Evolutionary conservation across 1,140 invertebrate species (phyloP).

Genomic region (Lethrus apterus): DNA sequence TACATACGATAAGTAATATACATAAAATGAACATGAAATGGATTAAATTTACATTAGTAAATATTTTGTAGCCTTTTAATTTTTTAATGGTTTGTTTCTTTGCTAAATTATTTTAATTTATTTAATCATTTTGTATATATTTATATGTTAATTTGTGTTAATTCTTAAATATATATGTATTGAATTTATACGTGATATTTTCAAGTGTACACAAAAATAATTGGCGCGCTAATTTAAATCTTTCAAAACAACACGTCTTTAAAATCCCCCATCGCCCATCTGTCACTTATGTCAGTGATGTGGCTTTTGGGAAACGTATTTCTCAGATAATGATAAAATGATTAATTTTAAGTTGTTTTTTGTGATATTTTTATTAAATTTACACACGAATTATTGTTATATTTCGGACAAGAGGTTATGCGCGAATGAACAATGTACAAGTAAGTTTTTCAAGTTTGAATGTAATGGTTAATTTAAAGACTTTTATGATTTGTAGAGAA

Average conservation of each 20-base stretch:
- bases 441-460: constrained; percentile 46
- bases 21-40: no score
- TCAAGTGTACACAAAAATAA: neutral
- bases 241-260: neutral
- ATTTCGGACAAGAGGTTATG: constrained; percentile 55
- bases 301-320: constrained; percentile 41
- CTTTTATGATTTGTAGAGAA: constrained; percentile 49
- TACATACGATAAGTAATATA: no score
- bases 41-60: no score
- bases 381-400: constrained; percentile 23
- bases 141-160: neutral
- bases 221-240: neutral
- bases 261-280: constrained; percentile 3
- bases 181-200: neutral
- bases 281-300: constrained; percentile 31
- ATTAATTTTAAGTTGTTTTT: constrained; percentile 42
- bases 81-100: no score
- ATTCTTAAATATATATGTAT: neutral
- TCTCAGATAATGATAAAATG: constrained; percentile 46
- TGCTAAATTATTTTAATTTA: no score
- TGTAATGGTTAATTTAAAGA: constrained; percentile 36
- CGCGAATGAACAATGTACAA: constrained; percentile 52
- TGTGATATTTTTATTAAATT: constrained; percentile 37
- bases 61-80: no score
- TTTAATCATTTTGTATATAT: neutral